phyloP scores from a whole-genome alignment of 2,797 vertebrate species.

The Sarcophilus harrisii region DNA sequence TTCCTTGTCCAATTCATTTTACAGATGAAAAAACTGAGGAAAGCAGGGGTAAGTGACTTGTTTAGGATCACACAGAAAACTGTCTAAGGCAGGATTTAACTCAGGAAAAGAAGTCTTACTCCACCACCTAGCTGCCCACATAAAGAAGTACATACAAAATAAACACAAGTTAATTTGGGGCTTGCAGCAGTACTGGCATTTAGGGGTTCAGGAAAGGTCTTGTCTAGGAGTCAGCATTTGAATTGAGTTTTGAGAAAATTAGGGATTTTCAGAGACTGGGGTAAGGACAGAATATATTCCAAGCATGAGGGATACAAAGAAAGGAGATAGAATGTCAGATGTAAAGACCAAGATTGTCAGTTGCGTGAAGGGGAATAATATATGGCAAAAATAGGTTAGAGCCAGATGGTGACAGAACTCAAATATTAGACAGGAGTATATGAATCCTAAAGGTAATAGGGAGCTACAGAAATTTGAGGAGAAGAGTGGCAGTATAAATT shows the following conservation, averaged over 20 bases:
- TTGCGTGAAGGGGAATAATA: not conserved
- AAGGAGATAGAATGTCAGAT: not conserved
- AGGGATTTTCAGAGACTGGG: not conserved
- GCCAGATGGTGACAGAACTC: not conserved
- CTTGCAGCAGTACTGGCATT: not conserved
- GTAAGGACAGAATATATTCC: not conserved
- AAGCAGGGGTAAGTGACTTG: not conserved
- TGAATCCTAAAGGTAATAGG: not conserved
- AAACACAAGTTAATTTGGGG: not conserved
- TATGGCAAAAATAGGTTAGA: not conserved
- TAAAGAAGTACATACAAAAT: not conserved
- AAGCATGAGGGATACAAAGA: not conserved
- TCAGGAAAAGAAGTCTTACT: not conserved
- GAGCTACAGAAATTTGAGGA: constrained; percentile 1
- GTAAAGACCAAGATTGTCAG: not conserved
- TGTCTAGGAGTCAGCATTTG: not conserved
- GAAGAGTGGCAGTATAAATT: not conserved
- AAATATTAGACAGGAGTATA: not conserved
- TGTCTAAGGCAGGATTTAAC: not conserved
- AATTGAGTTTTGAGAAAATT: not conserved
- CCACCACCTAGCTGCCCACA: not conserved
- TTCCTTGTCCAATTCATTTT: not conserved
- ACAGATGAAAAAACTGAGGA: not conserved
- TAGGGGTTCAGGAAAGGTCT: not conserved
- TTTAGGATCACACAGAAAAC: not conserved